Conservation (phyloP, 2,888 invertebrate species). For the Acronicta alni region DNA sequence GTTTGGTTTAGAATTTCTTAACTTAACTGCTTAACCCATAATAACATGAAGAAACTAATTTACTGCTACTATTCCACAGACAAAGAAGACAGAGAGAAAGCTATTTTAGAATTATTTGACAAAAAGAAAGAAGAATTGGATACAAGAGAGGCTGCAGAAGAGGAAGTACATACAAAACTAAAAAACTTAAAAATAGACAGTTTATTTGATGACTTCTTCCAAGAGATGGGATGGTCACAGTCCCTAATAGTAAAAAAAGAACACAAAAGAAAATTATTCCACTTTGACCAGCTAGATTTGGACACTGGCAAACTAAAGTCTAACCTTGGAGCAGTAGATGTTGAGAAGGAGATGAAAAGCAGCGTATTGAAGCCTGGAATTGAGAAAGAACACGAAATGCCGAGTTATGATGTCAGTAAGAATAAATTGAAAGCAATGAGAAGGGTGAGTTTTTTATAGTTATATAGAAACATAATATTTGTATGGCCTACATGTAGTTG, state of each 20-base stretch:
- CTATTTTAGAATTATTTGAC: constrained; percentile 75
- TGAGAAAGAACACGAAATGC: constrained; percentile 90
- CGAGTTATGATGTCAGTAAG: constrained; percentile 89
- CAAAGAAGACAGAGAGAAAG: constrained; percentile 70
- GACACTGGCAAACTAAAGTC: constrained; percentile 83
- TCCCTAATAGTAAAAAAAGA: constrained; percentile 71
- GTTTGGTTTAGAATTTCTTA: too few species aligned
- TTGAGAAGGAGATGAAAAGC: constrained; percentile 90
- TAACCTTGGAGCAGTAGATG: constrained; percentile 78
- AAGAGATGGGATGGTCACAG: constrained; percentile 81
- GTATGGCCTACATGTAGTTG: too few species aligned
- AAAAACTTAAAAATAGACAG: constrained; percentile 75
- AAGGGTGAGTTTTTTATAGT: constrained; percentile 79
- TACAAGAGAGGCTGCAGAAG: constrained; percentile 64
- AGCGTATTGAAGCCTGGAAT: constrained; percentile 91
- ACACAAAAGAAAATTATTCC: constrained; percentile 69
- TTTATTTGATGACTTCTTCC: constrained; percentile 78
- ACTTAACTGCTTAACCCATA: too few species aligned
- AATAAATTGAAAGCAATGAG: constrained; percentile 88
- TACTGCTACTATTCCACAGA: constrained; percentile 67
- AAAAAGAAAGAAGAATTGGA: constrained; percentile 79
- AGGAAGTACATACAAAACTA: constrained; percentile 73
- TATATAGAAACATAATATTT: too few species aligned
- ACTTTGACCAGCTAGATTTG: constrained; percentile 77
- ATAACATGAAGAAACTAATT: too few species aligned